Percentiles rank a stretch among this genome's conserved stretches.
phyloP scores from a whole-genome alignment of 2,888 invertebrate genomes.

The Asteroscopus sphinx region DNA sequence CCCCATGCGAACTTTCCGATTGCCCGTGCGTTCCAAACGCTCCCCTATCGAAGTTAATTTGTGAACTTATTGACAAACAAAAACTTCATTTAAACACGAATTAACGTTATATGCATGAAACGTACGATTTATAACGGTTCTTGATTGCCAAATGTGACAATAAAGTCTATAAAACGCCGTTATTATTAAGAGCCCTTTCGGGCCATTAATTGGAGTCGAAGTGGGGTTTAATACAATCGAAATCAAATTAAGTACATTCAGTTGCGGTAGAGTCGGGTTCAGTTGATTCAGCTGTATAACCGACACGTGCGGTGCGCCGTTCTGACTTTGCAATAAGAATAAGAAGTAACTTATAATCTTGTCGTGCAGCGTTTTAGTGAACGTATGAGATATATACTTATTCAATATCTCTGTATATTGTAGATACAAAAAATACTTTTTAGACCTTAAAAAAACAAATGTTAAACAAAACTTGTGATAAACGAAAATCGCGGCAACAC shows the following conservation, averaged over 20 bases:
- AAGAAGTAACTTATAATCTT: slow-evolving; percentile 60
- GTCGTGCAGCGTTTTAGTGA: slow-evolving; percentile 13
- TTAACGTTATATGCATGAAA: slow-evolving; percentile 10
- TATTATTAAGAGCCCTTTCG: slow-evolving; percentile 76
- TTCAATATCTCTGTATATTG: no score
- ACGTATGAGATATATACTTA: not conserved
- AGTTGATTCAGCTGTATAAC: slow-evolving; percentile 85
- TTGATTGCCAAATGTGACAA: slow-evolving; percentile 41
- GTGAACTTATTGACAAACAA: slow-evolving; percentile 44
- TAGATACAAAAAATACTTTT: no score
- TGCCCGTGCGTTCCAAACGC: slow-evolving; percentile 62
- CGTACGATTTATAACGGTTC: slow-evolving; percentile 31
- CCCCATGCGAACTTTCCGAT: slow-evolving; percentile 65
- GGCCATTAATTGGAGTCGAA: slow-evolving; percentile 83
- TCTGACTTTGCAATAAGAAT: slow-evolving; percentile 75
- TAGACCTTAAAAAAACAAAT: not conserved
- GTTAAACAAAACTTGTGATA: slow-evolving; percentile 10
- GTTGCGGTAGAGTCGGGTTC: slow-evolving; percentile 80
- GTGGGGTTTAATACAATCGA: slow-evolving; percentile 86
- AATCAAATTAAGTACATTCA: slow-evolving; percentile 88
- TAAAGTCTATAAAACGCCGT: slow-evolving; percentile 53
- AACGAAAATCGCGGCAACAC: slow-evolving; percentile 25
- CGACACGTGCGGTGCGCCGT: slow-evolving; percentile 71
- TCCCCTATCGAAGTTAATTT: slow-evolving; percentile 65
- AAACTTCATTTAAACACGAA: not conserved